Evolutionary conservation across 2,797 vertebrate genomes (phyloP).

Genomic region (Saxicola maurus): DNA sequence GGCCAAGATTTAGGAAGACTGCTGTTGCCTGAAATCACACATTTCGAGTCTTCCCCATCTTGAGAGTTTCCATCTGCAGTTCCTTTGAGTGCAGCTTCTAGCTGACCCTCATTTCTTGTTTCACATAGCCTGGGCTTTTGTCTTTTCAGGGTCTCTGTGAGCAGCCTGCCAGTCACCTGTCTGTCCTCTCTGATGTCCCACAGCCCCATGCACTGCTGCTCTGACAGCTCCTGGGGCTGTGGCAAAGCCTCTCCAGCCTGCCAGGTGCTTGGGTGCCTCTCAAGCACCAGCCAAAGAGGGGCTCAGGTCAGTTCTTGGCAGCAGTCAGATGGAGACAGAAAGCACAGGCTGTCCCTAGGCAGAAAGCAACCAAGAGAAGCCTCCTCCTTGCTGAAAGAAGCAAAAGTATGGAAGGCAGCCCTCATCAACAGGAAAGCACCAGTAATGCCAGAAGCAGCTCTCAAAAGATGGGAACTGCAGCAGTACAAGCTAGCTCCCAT

Average conservation of each 20-base stretch:
- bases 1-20: not conserved
- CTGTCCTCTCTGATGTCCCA: not conserved
- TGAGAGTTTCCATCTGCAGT: not conserved
- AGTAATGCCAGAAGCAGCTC: not conserved
- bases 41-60: fast-evolving
- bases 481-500: not conserved
- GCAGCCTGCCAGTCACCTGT: not conserved
- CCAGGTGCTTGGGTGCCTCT: not conserved
- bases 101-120: not conserved
- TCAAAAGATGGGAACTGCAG: not conserved
- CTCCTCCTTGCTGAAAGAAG: not conserved
- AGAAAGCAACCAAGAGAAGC: not conserved
- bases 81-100: not conserved
- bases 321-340: not conserved
- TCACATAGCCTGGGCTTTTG: not conserved
- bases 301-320: not conserved
- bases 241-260: not conserved
- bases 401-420: not conserved
- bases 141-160: not conserved
- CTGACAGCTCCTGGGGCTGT: not conserved
- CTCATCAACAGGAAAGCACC: not conserved
- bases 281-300: not conserved
- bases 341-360: not conserved
- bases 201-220: not conserved
- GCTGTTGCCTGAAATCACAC: fast-evolving